These are phyloP conservation scores for Hoplostethus mediterraneus DNA, from an alignment of 2,797 vertebrate species.

Conservation along the genomic window DNA sequence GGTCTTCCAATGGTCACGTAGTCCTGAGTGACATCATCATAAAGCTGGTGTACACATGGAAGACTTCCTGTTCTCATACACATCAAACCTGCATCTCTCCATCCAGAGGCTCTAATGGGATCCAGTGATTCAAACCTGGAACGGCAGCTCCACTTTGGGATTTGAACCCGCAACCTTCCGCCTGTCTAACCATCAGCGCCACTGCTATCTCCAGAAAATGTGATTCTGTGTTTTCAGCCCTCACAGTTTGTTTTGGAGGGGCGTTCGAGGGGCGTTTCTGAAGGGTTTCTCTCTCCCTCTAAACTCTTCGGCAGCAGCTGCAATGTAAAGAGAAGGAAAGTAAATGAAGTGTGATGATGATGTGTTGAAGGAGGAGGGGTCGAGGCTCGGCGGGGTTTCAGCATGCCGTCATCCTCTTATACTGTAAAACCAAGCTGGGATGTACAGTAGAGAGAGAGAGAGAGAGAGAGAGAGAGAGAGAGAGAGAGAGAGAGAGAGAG, in stretches of 20 bases:
- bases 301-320: slow-evolving; percentile 38
- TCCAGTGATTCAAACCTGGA: not conserved
- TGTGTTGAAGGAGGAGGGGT: slow-evolving; percentile 65
- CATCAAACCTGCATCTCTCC: slow-evolving; percentile 31
- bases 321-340: slow-evolving; percentile 61
- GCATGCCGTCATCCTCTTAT: slow-evolving; percentile 64
- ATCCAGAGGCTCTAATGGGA: slow-evolving; percentile 6
- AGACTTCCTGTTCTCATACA: slow-evolving; percentile 30
- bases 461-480: slow-evolving; percentile 2
- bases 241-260: slow-evolving; percentile 17
- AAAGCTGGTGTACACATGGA: slow-evolving; percentile 61
- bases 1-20: slow-evolving; percentile 38
- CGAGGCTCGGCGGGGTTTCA: slow-evolving; percentile 63
- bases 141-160: not conserved
- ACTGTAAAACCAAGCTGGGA: slow-evolving; percentile 48
- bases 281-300: not conserved
- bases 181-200: not conserved
- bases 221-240: slow-evolving; percentile 38
- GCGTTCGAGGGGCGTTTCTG: no score
- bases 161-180: slow-evolving; percentile 11
- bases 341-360: slow-evolving; percentile 69
- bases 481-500: not conserved
- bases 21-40: slow-evolving; percentile 52
- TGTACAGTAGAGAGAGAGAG: slow-evolving; percentile 12
- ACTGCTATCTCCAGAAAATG: slow-evolving; percentile 1